Base-by-base conservation (phyloP, 2,888 invertebrate genomes). In the Seira sanloemensis region DNA sequence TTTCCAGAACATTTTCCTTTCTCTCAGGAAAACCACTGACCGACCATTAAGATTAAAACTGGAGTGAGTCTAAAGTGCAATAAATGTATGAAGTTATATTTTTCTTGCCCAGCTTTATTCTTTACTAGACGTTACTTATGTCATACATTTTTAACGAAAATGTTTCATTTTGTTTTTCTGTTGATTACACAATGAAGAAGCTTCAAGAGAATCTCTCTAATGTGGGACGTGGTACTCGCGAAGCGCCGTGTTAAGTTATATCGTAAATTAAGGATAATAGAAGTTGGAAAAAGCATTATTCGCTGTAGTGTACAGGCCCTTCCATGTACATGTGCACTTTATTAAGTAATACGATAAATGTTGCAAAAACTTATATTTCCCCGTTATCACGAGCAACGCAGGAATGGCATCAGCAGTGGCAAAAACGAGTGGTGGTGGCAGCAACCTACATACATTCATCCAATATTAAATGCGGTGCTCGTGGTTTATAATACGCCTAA, bases 11-110 rank as follows among this genome's bases (percentile, higher is more conserved):
- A n/a, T 12, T 12, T 37, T 50, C 54, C 23, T 1, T 26, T 24
- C 65, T 68, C 24, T 65, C 67, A 65, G 69, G 71, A 71, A 81
- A 81, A 81, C 81, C 81, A 76, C 81, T 81, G 81, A 81, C 81
- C 81, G 50, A 81, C 81, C 81, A 76, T 81, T 81, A 81, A 81
- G 81, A 80, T 75, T 69, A 80, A n/a, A n/a, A 24, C 50, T 37
- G 37, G 5, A 37, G 37, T 9, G 37, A 37, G 37, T 37, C 5
- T 12, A 37, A 75, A 19, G n/a, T n/a, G n/a, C n/a, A n/a, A 50
- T 65, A 46, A 25, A 65, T 65, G 27, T 65, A n/a, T 24, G 62
- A 67, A n/a, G 4, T 67, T 9, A 5, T 16, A 9, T 25, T 24
- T 12, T 2, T 25, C 5, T 67, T 26, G 4, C 24, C 19, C 12